phyloP scores from a whole-genome alignment of 2,888 invertebrate species.

The Poecilus cupreus region DNA sequence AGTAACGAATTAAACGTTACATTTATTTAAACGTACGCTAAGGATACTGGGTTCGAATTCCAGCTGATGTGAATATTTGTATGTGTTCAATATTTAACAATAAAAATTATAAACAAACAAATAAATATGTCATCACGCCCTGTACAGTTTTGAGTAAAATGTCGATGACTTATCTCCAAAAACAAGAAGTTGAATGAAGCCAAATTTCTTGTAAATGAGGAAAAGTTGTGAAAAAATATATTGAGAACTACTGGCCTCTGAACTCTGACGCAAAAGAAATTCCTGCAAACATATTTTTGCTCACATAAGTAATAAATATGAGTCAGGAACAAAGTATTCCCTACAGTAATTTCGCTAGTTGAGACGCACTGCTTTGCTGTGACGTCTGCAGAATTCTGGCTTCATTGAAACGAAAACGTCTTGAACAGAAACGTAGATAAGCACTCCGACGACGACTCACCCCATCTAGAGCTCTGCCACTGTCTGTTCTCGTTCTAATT shows the following conservation, averaged over 20 bases:
- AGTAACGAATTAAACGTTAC: no score
- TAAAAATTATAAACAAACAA: no score
- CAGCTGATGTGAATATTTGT: no score
- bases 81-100: no score
- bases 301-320: neutral
- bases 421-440: constrained; percentile 31
- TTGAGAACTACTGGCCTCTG: neutral
- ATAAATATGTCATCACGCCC: no score
- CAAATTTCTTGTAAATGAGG: no score
- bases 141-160: no score
- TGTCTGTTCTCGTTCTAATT: constrained; percentile 11
- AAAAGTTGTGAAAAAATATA: neutral
- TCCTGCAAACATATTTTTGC: constrained; percentile 9
- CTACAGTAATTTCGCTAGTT: constrained; percentile 20
- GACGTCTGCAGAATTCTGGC: constrained; percentile 29
- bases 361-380: constrained; percentile 26
- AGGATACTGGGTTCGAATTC: no score
- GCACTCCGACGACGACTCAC: neutral
- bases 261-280: neutral
- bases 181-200: no score
- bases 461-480: neutral
- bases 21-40: no score
- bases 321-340: neutral
- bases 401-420: neutral
- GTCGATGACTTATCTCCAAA: no score